Conservation (phyloP, 2,797 vertebrate genomes). For the Argentina silus region DNA sequence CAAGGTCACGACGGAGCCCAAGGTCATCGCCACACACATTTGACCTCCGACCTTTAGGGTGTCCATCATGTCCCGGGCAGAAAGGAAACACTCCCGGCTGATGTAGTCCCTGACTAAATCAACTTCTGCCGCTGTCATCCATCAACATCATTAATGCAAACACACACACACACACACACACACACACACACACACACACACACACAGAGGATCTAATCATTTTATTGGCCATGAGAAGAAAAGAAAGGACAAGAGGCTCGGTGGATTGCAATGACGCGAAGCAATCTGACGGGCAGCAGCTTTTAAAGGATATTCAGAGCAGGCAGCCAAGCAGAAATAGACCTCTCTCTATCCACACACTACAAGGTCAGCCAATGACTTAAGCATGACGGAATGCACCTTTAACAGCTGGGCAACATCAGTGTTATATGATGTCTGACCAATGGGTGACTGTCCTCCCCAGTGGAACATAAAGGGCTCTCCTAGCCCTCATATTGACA, state of each 20-base stretch:
- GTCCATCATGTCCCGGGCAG: slow-evolving; percentile 68
- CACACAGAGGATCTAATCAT: slow-evolving; percentile 56
- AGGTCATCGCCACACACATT: slow-evolving; percentile 59
- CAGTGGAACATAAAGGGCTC: slow-evolving; percentile 30
- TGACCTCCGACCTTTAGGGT: slow-evolving; percentile 50
- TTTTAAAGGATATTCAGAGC: slow-evolving; percentile 32
- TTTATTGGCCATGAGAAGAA: slow-evolving; percentile 51
- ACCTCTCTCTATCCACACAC: background rate
- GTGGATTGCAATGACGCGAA: background rate
- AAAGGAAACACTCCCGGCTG: slow-evolving; percentile 64
- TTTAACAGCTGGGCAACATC: slow-evolving; percentile 45
- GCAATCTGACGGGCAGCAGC: background rate
- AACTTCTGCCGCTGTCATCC: slow-evolving; percentile 63
- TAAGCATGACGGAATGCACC: slow-evolving; percentile 31
- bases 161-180: slow-evolving; percentile 46
- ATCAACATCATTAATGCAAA: slow-evolving; percentile 70
- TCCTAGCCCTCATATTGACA: slow-evolving; percentile 27
- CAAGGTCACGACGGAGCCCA: slow-evolving; percentile 55
- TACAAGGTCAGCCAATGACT: slow-evolving; percentile 21
- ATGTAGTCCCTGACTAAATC: slow-evolving; percentile 71
- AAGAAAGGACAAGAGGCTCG: slow-evolving; percentile 20
- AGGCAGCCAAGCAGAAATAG: slow-evolving; percentile 11
- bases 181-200: slow-evolving; percentile 43
- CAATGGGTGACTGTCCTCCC: slow-evolving; percentile 12
- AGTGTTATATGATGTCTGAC: slow-evolving; percentile 15